A percentile compares a stretch with the other conserved stretches of the same genome.
Conservation (phyloP, 2,888 invertebrate species). For the Catocala fraxini region DNA sequence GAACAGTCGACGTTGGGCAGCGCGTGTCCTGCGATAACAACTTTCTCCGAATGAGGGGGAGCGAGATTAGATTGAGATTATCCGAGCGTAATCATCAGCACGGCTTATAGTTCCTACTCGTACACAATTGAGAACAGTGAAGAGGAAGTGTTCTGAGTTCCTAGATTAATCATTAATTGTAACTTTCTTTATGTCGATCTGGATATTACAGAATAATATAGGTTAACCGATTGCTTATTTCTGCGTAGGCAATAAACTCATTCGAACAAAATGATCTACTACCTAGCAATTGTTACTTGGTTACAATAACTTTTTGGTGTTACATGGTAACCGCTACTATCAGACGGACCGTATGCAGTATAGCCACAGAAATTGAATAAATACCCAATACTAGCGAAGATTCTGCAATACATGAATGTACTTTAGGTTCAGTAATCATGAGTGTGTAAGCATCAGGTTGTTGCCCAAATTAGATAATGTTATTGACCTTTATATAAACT, state of each 20-base stretch:
- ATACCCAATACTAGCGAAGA: too few species aligned
- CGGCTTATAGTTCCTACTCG: constrained; percentile 73
- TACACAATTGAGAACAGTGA: constrained; percentile 65
- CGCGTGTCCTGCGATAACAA: constrained; percentile 56
- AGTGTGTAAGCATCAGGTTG: too few species aligned
- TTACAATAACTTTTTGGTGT: too few species aligned
- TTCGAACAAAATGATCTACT: too few species aligned
- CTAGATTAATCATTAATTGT: constrained; percentile 54
- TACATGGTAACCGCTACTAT: too few species aligned
- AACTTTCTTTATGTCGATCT: constrained; percentile 42
- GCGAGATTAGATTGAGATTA: constrained; percentile 76
- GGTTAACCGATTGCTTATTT: constrained; percentile 15
- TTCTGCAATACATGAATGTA: too few species aligned
- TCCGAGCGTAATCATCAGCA: constrained; percentile 75
- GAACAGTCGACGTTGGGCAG: constrained; percentile 33
- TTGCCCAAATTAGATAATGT: too few species aligned
- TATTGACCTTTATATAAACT: too few species aligned
- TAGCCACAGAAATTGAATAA: too few species aligned
- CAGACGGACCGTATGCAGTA: too few species aligned
- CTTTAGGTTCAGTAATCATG: too few species aligned
- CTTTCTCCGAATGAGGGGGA: constrained; percentile 76
- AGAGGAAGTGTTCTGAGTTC: constrained; percentile 66
- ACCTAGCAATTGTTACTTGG: background rate
- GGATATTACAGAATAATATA: constrained; percentile 39
- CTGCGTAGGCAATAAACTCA: constrained; percentile 13